Evolutionary conservation across 2,113 vertebrate genomes (phyloP), one percentile per base, ranked within the genome.

Genomic region (Chaetorhynchus papuensis): DNA sequence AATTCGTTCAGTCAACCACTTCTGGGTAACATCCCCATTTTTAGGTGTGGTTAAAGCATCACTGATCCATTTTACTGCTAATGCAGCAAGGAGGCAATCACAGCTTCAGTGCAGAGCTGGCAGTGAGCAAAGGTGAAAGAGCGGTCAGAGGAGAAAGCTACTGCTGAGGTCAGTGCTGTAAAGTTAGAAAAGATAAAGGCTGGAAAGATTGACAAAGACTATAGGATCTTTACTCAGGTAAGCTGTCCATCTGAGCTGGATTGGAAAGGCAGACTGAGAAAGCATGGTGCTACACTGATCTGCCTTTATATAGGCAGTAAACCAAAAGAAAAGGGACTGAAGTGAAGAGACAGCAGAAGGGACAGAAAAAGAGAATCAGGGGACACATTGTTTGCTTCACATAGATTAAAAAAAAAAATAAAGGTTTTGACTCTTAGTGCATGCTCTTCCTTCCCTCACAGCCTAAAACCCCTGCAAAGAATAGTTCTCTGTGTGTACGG

Each of bases 41-140:
- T 88, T 71, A 91, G 90, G 68, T 59, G 30, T 1, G 4, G 83
- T 75, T 90, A 88, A 83, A 95, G 75, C 68, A 68, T 59, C 87
- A 49, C 85, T 14, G 42, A 88, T 94, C 84, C 79, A 28, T 88
- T 91, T 96, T 96, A 72, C 59, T 93, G 93, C 88, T 93, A 83
- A 81, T 33, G 71, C 80, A 86, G 93, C 90, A 70, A 77, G 82
- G 75, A 83, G 50, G 39, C 2, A 57, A 66, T 78, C 65, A 52
- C 63, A 47, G 33, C 53, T 68, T 95, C 60, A 49, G 60, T 18
- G 64, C 1, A 1, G 59, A 88, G 84, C 79, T 93, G 92, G 68
- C 68, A 64, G 56, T 11, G 59, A 88, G 68, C 85, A 94, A 81
- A 93, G 88, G 90, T 94, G 90, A 89, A 90, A 70, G 52, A 74